Evolutionary conservation across 2,797 vertebrate genomes (phyloP).

Genomic region (Erethizon dorsatum): DNA sequence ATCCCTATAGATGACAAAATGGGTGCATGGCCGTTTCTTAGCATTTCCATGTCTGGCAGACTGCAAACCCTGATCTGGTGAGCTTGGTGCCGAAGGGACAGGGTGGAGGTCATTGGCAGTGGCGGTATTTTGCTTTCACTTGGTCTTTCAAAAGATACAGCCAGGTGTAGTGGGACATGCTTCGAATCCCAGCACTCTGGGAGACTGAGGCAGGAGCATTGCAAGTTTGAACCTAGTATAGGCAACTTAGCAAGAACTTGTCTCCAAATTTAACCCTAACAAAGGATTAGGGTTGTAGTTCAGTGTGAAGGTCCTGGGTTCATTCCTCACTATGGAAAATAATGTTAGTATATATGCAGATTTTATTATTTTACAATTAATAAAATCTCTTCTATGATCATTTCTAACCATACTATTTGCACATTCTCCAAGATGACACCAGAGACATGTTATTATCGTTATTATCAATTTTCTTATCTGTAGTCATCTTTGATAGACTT

Average conservation of each 20-base stretch:
- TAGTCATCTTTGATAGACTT: background rate
- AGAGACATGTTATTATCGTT: background rate
- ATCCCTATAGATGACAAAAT: background rate
- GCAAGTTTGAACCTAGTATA: background rate
- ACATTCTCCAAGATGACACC: constrained; percentile 26
- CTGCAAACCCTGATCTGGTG: background rate
- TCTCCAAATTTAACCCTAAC: background rate
- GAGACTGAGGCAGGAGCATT: background rate
- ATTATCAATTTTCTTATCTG: background rate
- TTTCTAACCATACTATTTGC: background rate
- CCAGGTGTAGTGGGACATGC: background rate
- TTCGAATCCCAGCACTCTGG: background rate
- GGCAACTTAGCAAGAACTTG: background rate
- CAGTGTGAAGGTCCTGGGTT: background rate
- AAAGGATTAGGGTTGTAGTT: background rate
- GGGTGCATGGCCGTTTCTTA: background rate
- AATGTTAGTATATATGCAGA: background rate
- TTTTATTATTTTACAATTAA: background rate
- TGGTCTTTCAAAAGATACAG: background rate
- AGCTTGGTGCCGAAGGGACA: background rate
- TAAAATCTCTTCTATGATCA: constrained; percentile 7
- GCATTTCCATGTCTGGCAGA: background rate
- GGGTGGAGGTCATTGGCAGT: background rate
- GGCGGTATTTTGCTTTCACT: constrained; percentile 38
- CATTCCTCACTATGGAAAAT: background rate